Base-by-base conservation (phyloP, 2,888 invertebrate species). In the Acleris cristana region DNA sequence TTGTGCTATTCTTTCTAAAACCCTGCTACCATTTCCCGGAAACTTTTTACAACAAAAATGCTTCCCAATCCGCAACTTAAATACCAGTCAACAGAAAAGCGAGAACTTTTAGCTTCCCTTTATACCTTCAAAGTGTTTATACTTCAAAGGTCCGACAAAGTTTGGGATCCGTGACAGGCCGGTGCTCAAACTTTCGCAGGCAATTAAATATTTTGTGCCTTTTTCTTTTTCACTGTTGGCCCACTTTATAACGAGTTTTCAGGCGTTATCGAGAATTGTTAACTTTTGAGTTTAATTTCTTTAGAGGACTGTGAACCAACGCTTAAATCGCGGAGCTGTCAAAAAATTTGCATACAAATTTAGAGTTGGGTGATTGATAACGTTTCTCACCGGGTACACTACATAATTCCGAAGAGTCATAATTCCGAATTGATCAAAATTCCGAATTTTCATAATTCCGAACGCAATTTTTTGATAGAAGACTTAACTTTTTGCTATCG, bases 111-210 rank as follows among this genome's bases (percentile, higher is more conserved):
- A 21, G 51, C 12, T 45, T 4, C 23, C 57, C 23, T 26, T 18
- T 56, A 26, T 23, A 48, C 58, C 58, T 48, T 58, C 58, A 49
- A 65, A 60, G 19, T 34, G 53, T 30, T 30, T 14, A 1, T 30
- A 60, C 23, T 30, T 14, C 10, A 51, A 56, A 65, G 51, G 44
- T 56, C 21, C 18, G 49, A n/a, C 19, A 52, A 62, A 66, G 66
- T 66, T 66, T 57, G 19, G 34, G 61, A 56, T 52, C 64, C 64
- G 21, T 66, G 61, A 57, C 66, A 51, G 56, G 66, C 56, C 52
- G 23, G 49, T 18, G 56, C 61, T 26, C 51, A 48, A 66, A 66
- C 61, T 66, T 66, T 45, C 56, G 18, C 21, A 45, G 48, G 57
- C 56, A 66, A 57, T 61, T 56, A 56, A 61, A 57, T 66, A 44